phyloP scores from a whole-genome alignment of 1,140 invertebrate species.

The Cotesia vestalis region DNA sequence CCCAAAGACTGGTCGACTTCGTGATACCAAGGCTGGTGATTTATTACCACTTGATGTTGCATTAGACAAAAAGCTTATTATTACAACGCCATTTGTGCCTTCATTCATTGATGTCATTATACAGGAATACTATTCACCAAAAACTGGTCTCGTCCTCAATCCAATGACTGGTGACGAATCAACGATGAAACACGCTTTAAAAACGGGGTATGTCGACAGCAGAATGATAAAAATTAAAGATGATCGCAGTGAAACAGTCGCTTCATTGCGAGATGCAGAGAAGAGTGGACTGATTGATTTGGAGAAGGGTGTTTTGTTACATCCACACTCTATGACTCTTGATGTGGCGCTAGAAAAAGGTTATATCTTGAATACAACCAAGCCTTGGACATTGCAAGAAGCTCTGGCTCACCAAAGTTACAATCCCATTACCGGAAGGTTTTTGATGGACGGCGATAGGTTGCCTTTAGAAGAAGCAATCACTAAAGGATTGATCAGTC shows the following conservation, averaged over 20 bases:
- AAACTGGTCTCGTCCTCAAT: conserved; percentile 81
- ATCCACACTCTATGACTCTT: conserved; percentile 74
- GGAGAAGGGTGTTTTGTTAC: conserved; percentile 73
- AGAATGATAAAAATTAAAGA: conserved; percentile 78
- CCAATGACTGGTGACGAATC: conserved; percentile 80
- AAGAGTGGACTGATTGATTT: conserved; percentile 76
- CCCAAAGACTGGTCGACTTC: conserved; percentile 73
- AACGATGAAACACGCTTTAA: conserved; percentile 76
- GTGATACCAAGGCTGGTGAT: conserved; percentile 74
- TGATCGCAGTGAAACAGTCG: conserved; percentile 73
- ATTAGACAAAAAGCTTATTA: conserved; percentile 73
- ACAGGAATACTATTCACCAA: conserved; percentile 80
- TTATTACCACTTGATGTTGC: conserved; percentile 76
- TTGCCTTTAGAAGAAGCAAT: conserved; percentile 85
- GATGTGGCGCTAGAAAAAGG: conserved; percentile 82
- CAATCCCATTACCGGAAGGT: conserved; percentile 78
- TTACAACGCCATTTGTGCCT: conserved; percentile 75
- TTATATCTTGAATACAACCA: conserved; percentile 77
- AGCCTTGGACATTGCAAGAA: conserved; percentile 85
- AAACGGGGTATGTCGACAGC: conserved; percentile 77
- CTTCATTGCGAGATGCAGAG: conserved; percentile 76
- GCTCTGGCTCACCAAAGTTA: conserved; percentile 85
- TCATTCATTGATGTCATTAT: conserved; percentile 80
- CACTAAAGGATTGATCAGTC: conserved; percentile 75
- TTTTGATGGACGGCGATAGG: conserved; percentile 76